These are phyloP conservation scores for Bombus waltoni DNA, from an alignment of 1,140 invertebrate genomes.

Conservation along the genomic window DNA sequence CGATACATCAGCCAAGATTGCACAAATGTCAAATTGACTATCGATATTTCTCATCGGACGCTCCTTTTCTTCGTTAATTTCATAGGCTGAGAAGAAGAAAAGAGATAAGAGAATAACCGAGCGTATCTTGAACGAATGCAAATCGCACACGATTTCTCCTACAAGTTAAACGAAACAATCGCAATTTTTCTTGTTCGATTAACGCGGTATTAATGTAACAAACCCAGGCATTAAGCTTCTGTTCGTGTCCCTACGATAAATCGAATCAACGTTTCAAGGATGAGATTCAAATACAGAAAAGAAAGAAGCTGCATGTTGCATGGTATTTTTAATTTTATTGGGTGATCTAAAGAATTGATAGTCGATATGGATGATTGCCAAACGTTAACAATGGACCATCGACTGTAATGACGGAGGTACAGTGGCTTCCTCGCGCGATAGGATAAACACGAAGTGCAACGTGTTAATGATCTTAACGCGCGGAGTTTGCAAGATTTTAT, in stretches of 20 bases:
- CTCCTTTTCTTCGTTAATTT: too few relatives aligned
- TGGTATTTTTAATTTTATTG: constrained; percentile 22
- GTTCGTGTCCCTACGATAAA: too few relatives aligned
- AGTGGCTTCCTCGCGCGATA: background rate
- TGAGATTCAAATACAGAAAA: background rate
- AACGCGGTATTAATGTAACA: too few relatives aligned
- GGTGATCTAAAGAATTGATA: background rate
- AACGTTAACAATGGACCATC: constrained; percentile 1
- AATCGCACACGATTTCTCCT: too few relatives aligned
- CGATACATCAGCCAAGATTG: background rate
- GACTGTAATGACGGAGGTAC: constrained; percentile 7
- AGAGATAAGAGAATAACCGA: too few relatives aligned
- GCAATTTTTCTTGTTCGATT: too few relatives aligned
- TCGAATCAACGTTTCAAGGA: too few relatives aligned
- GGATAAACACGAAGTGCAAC: background rate
- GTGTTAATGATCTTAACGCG: background rate
- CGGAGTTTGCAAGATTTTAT: background rate
- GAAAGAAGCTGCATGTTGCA: too few relatives aligned
- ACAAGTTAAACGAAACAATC: too few relatives aligned
- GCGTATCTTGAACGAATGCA: background rate
- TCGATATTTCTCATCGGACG: background rate
- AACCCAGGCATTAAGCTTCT: too few relatives aligned
- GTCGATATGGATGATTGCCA: constrained; percentile 20
- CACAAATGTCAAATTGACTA: constrained; percentile 22
- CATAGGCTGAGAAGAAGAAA: background rate